Evolutionary conservation across 2,797 vertebrate species (phyloP), one percentile per base, ranked within the genome.

Genomic region (Macropodus opercularis): DNA sequence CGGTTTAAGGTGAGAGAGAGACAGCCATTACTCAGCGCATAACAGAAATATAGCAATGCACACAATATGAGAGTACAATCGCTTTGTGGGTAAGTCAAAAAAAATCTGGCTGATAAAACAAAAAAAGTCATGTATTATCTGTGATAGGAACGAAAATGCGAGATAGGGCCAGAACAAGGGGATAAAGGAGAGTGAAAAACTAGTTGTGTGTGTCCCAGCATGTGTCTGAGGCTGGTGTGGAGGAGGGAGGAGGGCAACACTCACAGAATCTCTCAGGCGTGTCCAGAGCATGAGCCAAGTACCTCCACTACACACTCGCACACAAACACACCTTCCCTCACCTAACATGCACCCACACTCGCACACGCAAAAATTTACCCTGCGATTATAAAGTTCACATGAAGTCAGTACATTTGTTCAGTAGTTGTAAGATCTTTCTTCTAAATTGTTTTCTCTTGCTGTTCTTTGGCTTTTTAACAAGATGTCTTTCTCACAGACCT

Each of bases 241-340:
- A 75, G 61, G 68, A 69, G 68, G 70, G 75, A 78, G 69, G 80
- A 63, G 86, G 74, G 72, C 80, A 85, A 77, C 82, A 84, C 82
- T 90, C 90, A 91, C 71, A 83, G 75, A 81, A 69, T 56, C 83
- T 81, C 74, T 91, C 87, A 88, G 80, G 87, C 87, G 81, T 89
- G 82, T 88, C 88, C 77, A 34, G 85, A 82, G 87, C 86, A 89
- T 79, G 85, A 86, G 80, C 77, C 81, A 59, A 78, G 87, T 63
- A 83, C 69, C 64, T 77, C 72, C 44, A 64, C 69, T 49, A 77
- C 50, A 69, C 72, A 68, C 65, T 72, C 64, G 73, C 13, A 63
- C 31, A 70, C 44, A 32, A 39, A 46, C 34, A 31, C 46, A 50
- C 53, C 11, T 9, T 31, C 29, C 29, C 4, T 12, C 10, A 12